Percentiles rank a stretch among this genome's conserved stretches.
These are phyloP conservation scores for Phacellophora camtschatica DNA, from an alignment of 30 jellyfish, hydroid and myxozoan genomes.

Conservation along the genomic window DNA sequence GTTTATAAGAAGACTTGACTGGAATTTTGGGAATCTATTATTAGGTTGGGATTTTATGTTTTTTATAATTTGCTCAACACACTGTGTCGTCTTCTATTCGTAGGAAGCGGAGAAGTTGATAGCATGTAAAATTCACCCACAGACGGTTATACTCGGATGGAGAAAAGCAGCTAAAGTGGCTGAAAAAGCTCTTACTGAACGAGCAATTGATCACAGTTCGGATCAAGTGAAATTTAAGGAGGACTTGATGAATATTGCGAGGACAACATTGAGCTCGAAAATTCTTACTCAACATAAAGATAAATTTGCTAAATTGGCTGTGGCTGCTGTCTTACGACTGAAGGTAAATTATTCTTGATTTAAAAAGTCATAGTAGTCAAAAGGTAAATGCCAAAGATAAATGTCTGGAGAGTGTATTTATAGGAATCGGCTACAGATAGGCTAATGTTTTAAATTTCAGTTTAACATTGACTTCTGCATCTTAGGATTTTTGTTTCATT, in stretches of 20 bases:
- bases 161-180: constrained; percentile 92
- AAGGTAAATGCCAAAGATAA: no score
- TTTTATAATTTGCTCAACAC: not conserved
- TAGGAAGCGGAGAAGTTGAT: constrained; percentile 93
- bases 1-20: no score
- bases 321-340: constrained; percentile 81
- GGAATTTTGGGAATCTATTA: no score
- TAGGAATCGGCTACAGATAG: no score
- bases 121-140: constrained; percentile 92
- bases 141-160: constrained; percentile 87
- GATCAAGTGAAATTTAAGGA: constrained; percentile 72
- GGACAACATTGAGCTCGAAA: constrained; percentile 91
- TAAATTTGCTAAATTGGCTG: constrained; percentile 89
- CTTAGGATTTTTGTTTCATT: no score
- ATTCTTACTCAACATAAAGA: constrained; percentile 83
- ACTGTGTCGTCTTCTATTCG: not conserved
- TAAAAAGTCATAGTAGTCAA: not conserved
- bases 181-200: constrained; percentile 60
- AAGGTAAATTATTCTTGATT: constrained; percentile 4
- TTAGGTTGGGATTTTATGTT: not conserved
- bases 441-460: no score
- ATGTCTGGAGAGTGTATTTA: no score
- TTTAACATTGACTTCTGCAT: no score
- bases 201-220: constrained; percentile 79
- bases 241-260: constrained; percentile 89